Conservation (phyloP, 2,797 vertebrate genomes). For the Coccyzus lansbergi region DNA sequence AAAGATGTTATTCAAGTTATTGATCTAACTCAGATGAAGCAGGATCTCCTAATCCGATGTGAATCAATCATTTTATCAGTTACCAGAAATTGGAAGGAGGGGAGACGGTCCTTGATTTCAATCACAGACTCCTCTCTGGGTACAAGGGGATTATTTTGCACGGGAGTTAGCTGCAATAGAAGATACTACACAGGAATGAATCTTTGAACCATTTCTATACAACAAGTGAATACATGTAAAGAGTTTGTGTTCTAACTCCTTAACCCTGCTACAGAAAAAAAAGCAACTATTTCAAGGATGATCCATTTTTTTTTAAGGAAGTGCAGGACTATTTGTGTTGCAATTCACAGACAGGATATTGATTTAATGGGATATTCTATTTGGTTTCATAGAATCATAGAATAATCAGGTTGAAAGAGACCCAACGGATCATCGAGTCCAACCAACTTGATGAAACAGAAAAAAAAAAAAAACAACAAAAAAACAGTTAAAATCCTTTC, state of each 20-base stretch:
- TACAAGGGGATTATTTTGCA: not conserved
- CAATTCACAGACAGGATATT: not conserved
- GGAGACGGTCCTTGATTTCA: not conserved
- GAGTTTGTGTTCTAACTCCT: not conserved
- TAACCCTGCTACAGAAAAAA: not conserved
- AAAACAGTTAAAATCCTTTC: no score
- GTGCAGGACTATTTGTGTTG: not conserved
- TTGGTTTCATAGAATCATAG: no score
- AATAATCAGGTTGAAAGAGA: no score
- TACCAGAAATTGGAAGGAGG: accelerated
- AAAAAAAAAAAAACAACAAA: no score
- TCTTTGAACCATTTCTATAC: not conserved
- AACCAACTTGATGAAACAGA: no score
- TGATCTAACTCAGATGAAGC: not conserved
- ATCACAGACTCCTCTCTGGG: not conserved
- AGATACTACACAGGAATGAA: not conserved
- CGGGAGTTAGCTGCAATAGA: not conserved
- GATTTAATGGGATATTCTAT: not conserved
- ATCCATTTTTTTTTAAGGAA: not conserved
- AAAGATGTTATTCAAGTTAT: not conserved
- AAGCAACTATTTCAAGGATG: not conserved
- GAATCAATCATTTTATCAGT: not conserved
- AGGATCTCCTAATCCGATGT: not conserved
- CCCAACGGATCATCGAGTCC: no score
- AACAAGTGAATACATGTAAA: not conserved